These are phyloP conservation scores for Halocaridina rubra DNA, from an alignment of 2,888 invertebrate genomes.

Conservation along the genomic window DNA sequence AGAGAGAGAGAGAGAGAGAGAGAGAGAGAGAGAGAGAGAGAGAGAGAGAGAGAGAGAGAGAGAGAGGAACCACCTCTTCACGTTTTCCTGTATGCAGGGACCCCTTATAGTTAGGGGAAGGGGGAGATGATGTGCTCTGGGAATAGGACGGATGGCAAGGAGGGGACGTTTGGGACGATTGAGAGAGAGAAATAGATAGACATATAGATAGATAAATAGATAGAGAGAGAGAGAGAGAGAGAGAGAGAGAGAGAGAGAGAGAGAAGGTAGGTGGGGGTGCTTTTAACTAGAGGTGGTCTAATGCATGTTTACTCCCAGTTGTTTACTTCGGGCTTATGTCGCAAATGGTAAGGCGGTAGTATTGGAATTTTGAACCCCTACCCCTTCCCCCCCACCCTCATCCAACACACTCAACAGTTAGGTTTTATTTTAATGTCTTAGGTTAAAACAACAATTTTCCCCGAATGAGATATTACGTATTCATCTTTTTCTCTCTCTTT, in stretches of 20 bases:
- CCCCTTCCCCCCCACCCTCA: background rate
- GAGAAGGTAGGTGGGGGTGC: background rate
- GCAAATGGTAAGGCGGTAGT: constrained; percentile 26
- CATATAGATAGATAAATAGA: background rate
- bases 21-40: background rate
- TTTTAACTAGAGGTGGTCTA: background rate
- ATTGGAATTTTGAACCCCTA: no score
- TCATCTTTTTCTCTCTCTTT: no score
- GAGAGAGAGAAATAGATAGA: no score
- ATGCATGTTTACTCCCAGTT: constrained; percentile 35
- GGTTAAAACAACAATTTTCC: no score
- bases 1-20: constrained; percentile 7
- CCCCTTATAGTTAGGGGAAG: background rate
- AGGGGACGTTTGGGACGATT: background rate
- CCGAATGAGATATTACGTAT: no score
- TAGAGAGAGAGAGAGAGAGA: background rate
- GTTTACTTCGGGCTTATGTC: constrained; percentile 27
- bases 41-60: background rate
- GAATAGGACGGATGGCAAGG: background rate
- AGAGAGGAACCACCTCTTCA: no score
- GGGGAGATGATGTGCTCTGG: background rate
- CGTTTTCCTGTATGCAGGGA: background rate
- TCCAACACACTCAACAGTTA: background rate
- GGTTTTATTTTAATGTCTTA: no score
- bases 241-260: background rate